Evolutionary conservation across 1,140 invertebrate species (phyloP).

Genomic region (Orchestia grillus): DNA sequence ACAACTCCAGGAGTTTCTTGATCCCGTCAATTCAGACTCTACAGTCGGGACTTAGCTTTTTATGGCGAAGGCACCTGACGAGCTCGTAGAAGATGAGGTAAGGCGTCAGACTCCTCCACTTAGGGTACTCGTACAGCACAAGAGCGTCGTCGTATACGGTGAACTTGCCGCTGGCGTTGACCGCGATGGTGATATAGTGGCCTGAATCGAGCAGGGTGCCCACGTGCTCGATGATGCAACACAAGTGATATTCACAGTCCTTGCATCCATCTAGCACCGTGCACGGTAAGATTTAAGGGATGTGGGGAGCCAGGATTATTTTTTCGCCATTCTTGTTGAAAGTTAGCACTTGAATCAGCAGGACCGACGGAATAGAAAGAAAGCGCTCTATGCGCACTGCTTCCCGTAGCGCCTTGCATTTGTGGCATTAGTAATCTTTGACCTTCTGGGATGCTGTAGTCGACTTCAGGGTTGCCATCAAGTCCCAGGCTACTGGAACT

Average conservation of each 20-base stretch:
- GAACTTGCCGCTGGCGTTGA: background rate
- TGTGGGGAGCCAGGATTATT: background rate
- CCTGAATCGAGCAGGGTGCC: background rate
- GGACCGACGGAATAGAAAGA: background rate
- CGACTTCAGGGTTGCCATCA: background rate
- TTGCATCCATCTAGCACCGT: background rate
- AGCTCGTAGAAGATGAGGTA: slow-evolving; percentile 37
- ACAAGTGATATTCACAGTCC: background rate
- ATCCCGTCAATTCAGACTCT: background rate
- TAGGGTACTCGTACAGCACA: slow-evolving; percentile 29
- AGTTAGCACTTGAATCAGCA: background rate
- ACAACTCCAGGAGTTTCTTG: background rate
- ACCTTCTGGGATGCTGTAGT: background rate
- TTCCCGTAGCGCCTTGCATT: background rate
- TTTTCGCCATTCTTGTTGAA: background rate
- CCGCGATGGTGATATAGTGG: background rate
- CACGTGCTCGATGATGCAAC: slow-evolving; percentile 17
- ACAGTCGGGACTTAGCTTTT: background rate
- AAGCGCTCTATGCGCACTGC: background rate
- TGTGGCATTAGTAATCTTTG: background rate
- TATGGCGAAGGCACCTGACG: background rate
- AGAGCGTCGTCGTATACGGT: background rate
- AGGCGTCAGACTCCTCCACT: background rate
- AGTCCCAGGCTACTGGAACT: background rate
- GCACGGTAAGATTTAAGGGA: background rate